Base-by-base conservation (phyloP, 92 coral and sea anemone species). In the Zoanthus solanderi region DNA sequence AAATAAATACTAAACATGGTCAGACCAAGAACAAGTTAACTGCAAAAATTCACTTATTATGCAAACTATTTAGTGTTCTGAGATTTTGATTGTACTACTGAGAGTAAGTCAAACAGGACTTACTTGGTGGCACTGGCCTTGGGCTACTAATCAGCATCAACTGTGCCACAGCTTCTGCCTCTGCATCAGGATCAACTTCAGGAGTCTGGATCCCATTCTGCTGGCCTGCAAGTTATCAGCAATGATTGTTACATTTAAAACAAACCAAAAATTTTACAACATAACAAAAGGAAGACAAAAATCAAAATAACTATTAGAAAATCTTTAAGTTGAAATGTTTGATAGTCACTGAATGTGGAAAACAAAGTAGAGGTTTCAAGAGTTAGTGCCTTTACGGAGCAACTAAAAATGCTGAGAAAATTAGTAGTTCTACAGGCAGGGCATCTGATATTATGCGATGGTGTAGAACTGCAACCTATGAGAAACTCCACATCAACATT, bases 111-210 rank as follows among this genome's bases (percentile, higher is more conserved):
- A 0, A 1, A 63, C 31, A n/a, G 8, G 56, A 88, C 98, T 76
- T 87, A 95, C 98, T 95, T 77, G 91, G 97, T 54, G 96, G 96
- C 6, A 90, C 94, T 78, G 96, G 85, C n/a, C 93, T 72, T 65
- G 98, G 95, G 18, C 95, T 94, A 37, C 98, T 94, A 45, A 97
- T 97, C 88, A 95, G 86, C 73, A 98, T 95, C 91, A 97, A 91
- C 16, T 98, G 96, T 0, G 99, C 99, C 75, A 94, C 99, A 7
- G 99, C 99, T 89, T 97, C 99, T 32, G 99, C 99, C 79, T 97
- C 99, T 0, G 99, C 99, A 84, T 97, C 99, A 37, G 98, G 99
- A 47, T 97, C 98, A 17, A 95, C 98, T 82, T 95, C 98, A 4
- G 93, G 88, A 65, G 96, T 87, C 46, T 87, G 80, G 60, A 86